Evolutionary conservation across 2,797 vertebrate genomes (phyloP), one percentile per base, ranked within the genome.

Genomic region (Balearica regulorum): DNA sequence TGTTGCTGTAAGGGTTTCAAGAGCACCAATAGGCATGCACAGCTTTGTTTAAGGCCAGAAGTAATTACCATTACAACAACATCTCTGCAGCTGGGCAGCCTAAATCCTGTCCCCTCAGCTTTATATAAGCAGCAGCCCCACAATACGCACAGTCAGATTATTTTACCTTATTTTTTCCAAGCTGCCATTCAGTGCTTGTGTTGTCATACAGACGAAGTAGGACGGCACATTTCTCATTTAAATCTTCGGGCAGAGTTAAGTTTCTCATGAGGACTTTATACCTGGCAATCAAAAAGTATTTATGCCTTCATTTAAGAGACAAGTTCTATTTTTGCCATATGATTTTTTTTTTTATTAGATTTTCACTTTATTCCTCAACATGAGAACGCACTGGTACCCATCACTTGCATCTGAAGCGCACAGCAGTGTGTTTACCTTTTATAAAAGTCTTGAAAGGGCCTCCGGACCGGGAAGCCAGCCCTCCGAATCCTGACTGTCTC

Each of bases 401-500:
- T 41, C 53, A 84, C 16, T 89, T 16, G 4, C 26, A 72, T 35
- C 33, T 68, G 60, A 53, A 37, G n/a, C 1, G 13, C 62, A 21
- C 31, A 33, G 48, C 53, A 26, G 35, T 2, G 54, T 51, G 13
- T 84, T 96, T 95, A 99, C 99, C 99, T 99, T 97, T 96, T 97
- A 96, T 98, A 99, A 97, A 99, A 99, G 91, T 99, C 99, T 58
- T 98, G 98, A 91, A 99, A 99, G 13, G 98, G 98, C 90, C 99
- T 98, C 31, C 99, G 97, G 77, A 99, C 97, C 0, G 99, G 99
- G 94, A 99, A 99, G 11, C 99, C 99, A 5, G 98, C 98, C 85
- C 98, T 98, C 17, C 99, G 98, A 66, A 99, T 99, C 97, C 99
- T 98, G 55, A 99, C 99, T 0, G 99, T 99, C 97, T 99, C 99